Conservation (phyloP, 2,888 invertebrate species). For the Dolichopus griseipennis region DNA sequence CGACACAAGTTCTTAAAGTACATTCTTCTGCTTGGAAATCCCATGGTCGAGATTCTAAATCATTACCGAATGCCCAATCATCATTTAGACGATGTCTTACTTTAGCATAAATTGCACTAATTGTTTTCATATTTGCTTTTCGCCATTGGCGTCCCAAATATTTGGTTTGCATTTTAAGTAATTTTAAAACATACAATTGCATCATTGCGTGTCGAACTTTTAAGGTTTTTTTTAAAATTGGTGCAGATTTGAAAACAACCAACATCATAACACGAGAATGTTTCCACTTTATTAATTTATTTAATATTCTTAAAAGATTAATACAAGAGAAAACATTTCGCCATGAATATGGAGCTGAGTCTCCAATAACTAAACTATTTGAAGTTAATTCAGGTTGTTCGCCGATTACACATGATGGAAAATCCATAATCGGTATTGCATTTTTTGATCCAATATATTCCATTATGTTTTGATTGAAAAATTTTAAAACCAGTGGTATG, state of each 20-base stretch:
- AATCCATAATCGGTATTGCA: constrained; percentile 86
- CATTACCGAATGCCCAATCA: constrained; percentile 99
- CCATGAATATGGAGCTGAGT: constrained; percentile 86
- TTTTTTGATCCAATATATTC: constrained; percentile 92
- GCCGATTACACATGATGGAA: constrained; percentile 91
- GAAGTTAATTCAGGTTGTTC: constrained; percentile 89
- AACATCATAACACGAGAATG: constrained; percentile 99
- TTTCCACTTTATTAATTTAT: constrained; percentile 99
- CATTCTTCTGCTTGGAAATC: constrained; percentile 98
- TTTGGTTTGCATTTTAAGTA: constrained; percentile 99
- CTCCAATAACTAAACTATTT: constrained; percentile 80
- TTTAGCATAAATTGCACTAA: constrained; percentile 98
- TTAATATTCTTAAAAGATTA: constrained; percentile 88
- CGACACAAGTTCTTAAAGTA: constrained; percentile 84
- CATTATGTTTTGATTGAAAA: constrained; percentile 96
- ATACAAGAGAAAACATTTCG: constrained; percentile 97
- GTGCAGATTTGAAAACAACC: constrained; percentile 98
- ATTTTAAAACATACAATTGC: constrained; percentile 94
- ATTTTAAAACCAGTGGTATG: constrained; percentile 94
- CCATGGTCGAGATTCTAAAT: constrained; percentile 95
- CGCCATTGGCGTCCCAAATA: constrained; percentile 98
- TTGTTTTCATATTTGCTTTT: constrained; percentile 98
- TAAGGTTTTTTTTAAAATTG: constrained; percentile 90
- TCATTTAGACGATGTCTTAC: constrained; percentile 93
- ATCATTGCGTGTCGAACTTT: constrained; percentile 94